Base-by-base conservation (phyloP, 2,888 invertebrate genomes). In the Stenchaetothrips biformis region DNA sequence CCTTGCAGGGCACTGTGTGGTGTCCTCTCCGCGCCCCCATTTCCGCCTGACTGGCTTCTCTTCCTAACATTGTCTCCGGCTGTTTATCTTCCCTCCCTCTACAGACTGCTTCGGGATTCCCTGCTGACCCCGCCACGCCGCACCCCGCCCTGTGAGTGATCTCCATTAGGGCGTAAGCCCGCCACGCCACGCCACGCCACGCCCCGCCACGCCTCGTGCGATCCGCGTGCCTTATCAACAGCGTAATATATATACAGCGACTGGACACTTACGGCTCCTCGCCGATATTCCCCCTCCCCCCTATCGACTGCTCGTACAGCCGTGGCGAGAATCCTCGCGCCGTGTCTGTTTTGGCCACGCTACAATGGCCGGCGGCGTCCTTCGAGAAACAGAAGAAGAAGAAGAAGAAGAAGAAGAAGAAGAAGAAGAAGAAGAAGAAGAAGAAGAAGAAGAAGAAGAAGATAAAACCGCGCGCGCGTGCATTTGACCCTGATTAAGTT, bases 161-260 rank as follows among this genome's bases (percentile, higher is more conserved):
- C 67, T 74, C 67, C 67, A 74, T 74, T 74, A 74, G 67, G 53
- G 53, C 53, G 53, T 53, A 53, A 74, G 67, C 67, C 53, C 53
- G 11, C 13, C 53, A 1, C 53, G 13, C 53, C 53, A 7, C 53
- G 53, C 53, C 53, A 0, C 53, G 53, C 53, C 53, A 0, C 53
- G 1, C 53, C 53, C 53, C 53, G 53, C 53, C 53, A 4, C 53
- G 13, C 53, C 67, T 25, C 67, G 67, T 18, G 67, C 67, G 67
- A 21, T 67, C 67, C 67, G 67, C 67, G 67, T 25, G 67, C 25
- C 67, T 74, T 74, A 74, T 74, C 67, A 74, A 74, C 67, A 74
- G 25, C 67, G 67, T 74, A 74, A 74, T 74, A 74, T 74, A 74
- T 74, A 74, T 74, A 74, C 67, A 74, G 67, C 67, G 67, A 74